A percentile compares a stretch with the other conserved stretches of the same genome.
These are phyloP conservation scores for Buceros bicornis DNA, from an alignment of 2,797 vertebrate species.

Conservation along the genomic window DNA sequence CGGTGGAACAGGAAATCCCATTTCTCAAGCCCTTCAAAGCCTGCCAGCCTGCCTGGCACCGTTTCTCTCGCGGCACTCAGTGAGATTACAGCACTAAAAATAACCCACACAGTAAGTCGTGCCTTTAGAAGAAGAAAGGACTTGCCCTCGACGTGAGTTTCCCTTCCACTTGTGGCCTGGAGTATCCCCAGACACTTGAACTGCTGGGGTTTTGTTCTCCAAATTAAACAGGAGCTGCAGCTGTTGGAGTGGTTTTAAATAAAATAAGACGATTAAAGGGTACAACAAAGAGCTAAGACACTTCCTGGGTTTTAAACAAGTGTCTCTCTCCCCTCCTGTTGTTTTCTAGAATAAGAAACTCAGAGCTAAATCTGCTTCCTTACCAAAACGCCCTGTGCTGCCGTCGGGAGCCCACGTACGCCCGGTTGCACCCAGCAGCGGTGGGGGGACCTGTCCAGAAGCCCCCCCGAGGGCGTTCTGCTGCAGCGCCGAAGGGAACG, in stretches of 20 bases:
- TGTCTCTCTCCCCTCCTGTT: background rate
- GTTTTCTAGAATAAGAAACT: conserved; percentile 32
- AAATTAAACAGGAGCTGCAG: conserved; percentile 48
- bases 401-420: background rate
- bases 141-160: conserved; percentile 21
- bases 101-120: conserved; percentile 44
- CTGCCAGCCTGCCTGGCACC: conserved; percentile 63
- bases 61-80: conserved; percentile 44
- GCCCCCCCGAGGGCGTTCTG: background rate
- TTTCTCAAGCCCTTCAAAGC: conserved; percentile 72
- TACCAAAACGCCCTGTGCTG: background rate
- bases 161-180: conserved; percentile 57
- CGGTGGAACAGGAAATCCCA: conserved; percentile 69
- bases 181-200: conserved; percentile 58
- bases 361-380: background rate
- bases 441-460: background rate
- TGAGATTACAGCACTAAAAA: conserved; percentile 73
- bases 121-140: conserved; percentile 58
- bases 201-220: conserved; percentile 48
- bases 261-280: conserved; percentile 61
- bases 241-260: conserved; percentile 48
- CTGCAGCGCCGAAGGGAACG: background rate
- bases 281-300: conserved; percentile 50
- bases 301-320: conserved; percentile 34
- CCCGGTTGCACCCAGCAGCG: background rate